Evolutionary conservation across 2,113 vertebrate species (phyloP).

Genomic region (Ciconia boyciana): DNA sequence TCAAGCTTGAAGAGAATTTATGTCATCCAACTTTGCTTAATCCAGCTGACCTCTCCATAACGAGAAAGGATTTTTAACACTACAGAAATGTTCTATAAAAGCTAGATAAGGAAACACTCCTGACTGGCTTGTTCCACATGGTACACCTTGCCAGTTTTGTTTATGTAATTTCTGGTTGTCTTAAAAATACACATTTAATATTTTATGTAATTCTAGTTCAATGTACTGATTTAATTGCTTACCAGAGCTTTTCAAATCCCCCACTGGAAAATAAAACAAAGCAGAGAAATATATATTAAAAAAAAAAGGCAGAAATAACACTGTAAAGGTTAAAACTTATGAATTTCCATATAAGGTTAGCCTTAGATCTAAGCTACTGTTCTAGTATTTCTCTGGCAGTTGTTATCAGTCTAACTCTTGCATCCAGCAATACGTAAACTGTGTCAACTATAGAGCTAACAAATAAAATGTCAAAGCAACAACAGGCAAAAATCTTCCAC

Average conservation of each 20-base stretch:
- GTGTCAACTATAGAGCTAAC: neutral
- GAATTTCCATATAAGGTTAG: slow-evolving; percentile 18
- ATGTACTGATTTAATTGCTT: neutral
- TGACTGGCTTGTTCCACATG: neutral
- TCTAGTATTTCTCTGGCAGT: neutral
- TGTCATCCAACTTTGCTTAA: neutral
- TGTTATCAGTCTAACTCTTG: neutral
- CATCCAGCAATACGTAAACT: neutral
- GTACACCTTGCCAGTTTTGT: slow-evolving; percentile 30
- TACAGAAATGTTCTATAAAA: slow-evolving; percentile 27
- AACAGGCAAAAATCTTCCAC: neutral
- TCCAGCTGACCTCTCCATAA: neutral
- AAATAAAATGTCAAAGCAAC: neutral
- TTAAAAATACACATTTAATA: slow-evolving; percentile 23
- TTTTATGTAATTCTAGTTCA: slow-evolving; percentile 31
- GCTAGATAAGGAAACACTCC: slow-evolving; percentile 15
- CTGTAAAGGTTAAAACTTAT: slow-evolving; percentile 28
- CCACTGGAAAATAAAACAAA: neutral
- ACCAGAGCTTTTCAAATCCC: slow-evolving; percentile 11
- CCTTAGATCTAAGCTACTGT: neutral
- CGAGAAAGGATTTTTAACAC: neutral
- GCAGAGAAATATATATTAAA: neutral
- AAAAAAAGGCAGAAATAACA: neutral
- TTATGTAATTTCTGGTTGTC: neutral
- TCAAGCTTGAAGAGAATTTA: neutral